Conservation (phyloP, 1,140 invertebrate genomes). For the Trichonephila inaurata region DNA sequence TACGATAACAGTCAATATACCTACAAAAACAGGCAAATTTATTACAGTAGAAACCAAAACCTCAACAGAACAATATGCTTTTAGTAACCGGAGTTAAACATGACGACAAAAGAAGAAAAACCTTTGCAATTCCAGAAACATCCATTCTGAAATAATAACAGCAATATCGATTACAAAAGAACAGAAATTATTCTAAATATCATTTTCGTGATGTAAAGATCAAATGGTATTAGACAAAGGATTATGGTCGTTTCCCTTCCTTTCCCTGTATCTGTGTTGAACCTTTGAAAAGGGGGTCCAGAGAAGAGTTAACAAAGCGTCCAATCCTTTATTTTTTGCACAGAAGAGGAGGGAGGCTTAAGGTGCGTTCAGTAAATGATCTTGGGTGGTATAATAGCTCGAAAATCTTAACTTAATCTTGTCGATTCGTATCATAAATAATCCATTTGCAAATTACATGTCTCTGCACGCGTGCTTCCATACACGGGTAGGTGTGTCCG, state of each 20-base stretch:
- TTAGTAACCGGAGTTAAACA: not conserved
- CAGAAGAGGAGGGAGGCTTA: conserved; percentile 16
- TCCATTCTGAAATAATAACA: conserved; percentile 2
- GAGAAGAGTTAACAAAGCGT: not conserved
- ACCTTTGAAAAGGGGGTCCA: not conserved
- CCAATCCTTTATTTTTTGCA: not conserved
- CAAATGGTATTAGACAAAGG: conserved; percentile 28
- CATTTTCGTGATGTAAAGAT: conserved; percentile 37
- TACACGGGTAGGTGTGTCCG: conserved; percentile 25
- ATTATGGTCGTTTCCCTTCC: not conserved
- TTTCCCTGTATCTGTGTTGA: not conserved
- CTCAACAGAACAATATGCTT: no score
- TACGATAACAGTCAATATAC: no score
- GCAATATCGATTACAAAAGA: conserved; percentile 33
- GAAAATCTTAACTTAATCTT: conserved; percentile 36
- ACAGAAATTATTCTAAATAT: conserved; percentile 40
- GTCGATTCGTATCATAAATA: conserved; percentile 55
- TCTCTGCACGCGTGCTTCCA: conserved; percentile 26
- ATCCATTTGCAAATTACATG: conserved; percentile 54
- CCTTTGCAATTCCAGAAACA: not conserved
- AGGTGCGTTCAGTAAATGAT: conserved; percentile 45
- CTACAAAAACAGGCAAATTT: no score
- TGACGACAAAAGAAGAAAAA: not conserved
- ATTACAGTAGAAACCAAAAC: no score
- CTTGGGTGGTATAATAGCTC: conserved; percentile 57